These are phyloP conservation scores for Drosophila borealis DNA, from an alignment of 2,888 invertebrate species.

Conservation along the genomic window DNA sequence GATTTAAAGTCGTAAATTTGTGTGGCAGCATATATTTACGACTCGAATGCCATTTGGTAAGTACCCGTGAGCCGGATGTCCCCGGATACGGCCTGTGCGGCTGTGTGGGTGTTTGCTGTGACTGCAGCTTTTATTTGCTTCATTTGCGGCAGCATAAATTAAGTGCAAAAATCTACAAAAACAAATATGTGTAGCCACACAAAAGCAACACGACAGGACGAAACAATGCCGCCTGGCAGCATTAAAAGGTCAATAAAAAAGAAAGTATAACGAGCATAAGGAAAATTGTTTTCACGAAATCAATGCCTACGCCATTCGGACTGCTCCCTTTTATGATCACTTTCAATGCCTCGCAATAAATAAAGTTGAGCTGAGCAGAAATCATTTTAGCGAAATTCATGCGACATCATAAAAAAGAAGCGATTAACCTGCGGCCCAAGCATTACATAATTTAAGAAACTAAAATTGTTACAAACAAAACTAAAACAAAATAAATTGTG, in stretches of 20 bases:
- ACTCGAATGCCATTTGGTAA: slow-evolving; percentile 65
- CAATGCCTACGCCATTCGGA: slow-evolving; percentile 36
- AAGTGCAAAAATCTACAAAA: slow-evolving; percentile 68
- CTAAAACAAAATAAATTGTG: slow-evolving; percentile 42
- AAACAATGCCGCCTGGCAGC: slow-evolving; percentile 50
- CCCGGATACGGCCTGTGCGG: slow-evolving; percentile 12
- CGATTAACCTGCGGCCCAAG: slow-evolving; percentile 6
- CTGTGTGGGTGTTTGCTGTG: slow-evolving; percentile 16
- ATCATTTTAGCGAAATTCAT: slow-evolving; percentile 33
- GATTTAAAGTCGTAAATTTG: slow-evolving; percentile 78
- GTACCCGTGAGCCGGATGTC: slow-evolving; percentile 40
- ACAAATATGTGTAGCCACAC: slow-evolving; percentile 47
- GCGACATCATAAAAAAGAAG: slow-evolving; percentile 33
- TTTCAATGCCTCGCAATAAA: slow-evolving; percentile 48
- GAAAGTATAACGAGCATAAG: slow-evolving; percentile 61
- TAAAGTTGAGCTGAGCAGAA: slow-evolving; percentile 28
- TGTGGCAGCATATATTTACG: slow-evolving; percentile 74
- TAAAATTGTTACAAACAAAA: slow-evolving; percentile 37
- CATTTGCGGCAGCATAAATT: slow-evolving; percentile 76
- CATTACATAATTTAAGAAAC: slow-evolving; percentile 41
- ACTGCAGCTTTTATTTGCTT: slow-evolving; percentile 67
- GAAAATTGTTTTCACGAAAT: slow-evolving; percentile 61
- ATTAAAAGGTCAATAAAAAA: slow-evolving; percentile 67
- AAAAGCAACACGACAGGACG: slow-evolving; percentile 20
- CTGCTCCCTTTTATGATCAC: slow-evolving; percentile 46